Conservation (phyloP, 2,797 vertebrate genomes). For the Pagetopsis macropterus region DNA sequence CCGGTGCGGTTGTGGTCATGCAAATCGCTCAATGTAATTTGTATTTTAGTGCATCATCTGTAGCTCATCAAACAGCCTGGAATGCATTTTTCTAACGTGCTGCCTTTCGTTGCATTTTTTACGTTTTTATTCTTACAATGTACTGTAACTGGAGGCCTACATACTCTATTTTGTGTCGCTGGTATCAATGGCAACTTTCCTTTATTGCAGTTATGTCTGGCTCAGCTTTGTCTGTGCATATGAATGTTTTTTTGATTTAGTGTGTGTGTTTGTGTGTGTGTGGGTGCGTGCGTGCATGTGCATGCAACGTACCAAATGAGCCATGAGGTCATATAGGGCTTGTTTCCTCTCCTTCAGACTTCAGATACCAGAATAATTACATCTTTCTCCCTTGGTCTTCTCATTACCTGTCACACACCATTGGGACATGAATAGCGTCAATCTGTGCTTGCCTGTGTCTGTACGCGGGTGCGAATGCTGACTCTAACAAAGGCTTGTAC, state of each 20-base stretch:
- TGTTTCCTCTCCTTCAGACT: constrained; percentile 38
- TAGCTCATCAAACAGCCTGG: constrained; percentile 38
- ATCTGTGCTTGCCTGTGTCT: constrained; percentile 18
- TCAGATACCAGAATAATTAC: constrained; percentile 53
- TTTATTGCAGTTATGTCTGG: constrained; percentile 36
- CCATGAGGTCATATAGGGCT: constrained; percentile 38
- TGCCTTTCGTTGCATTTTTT: constrained; percentile 21
- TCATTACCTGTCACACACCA: constrained; percentile 57
- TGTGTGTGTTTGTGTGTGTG: not conserved
- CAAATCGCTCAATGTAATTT: constrained; percentile 59
- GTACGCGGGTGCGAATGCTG: constrained; percentile 15
- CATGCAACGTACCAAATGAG: constrained; percentile 42
- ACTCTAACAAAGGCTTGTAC: constrained; percentile 22
- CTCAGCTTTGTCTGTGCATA: constrained; percentile 37
- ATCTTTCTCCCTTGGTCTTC: constrained; percentile 37
- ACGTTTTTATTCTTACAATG: constrained; percentile 14
- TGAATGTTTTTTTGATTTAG: constrained; percentile 17
- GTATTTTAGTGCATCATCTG: constrained; percentile 54
- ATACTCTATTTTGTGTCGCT: not conserved
- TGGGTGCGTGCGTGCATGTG: not conserved
- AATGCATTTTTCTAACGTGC: constrained; percentile 7
- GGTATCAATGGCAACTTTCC: constrained; percentile 26
- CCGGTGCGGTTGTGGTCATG: constrained; percentile 59
- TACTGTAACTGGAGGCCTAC: constrained; percentile 21
- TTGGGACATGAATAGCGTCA: constrained; percentile 43